Percentiles rank a stretch among this genome's conserved stretches.
Evolutionary conservation across 2,888 invertebrate genomes (phyloP).

Genomic region (Leucoma salicis): DNA sequence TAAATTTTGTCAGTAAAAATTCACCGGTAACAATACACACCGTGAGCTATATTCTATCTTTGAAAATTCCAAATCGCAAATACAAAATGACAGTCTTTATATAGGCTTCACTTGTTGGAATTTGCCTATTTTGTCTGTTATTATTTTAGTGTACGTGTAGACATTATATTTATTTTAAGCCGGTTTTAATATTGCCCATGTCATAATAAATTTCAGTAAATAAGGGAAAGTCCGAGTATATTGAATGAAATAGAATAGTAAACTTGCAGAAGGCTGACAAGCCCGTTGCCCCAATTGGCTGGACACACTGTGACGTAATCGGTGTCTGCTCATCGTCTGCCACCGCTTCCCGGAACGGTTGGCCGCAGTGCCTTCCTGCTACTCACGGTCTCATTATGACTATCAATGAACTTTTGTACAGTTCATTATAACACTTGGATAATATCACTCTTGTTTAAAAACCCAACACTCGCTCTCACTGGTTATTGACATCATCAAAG

Average conservation of each 20-base stretch:
- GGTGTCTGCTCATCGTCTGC: constrained; percentile 73
- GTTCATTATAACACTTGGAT: constrained; percentile 34
- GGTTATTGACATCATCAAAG: constrained; percentile 55
- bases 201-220: not conserved
- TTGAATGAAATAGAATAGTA: too few relatives aligned
- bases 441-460: constrained; percentile 33
- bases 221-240: not conserved
- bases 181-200: not conserved
- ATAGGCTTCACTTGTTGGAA: too few relatives aligned
- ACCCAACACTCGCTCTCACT: constrained; percentile 43
- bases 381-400: constrained; percentile 58
- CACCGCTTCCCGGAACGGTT: constrained; percentile 72
- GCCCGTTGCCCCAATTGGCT: constrained; percentile 66
- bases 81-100: too few relatives aligned
- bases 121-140: not conserved
- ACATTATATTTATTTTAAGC: not conserved
- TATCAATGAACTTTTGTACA: constrained; percentile 56
- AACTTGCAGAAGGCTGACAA: constrained; percentile 47
- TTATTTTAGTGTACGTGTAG: too few relatives aligned
- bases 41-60: too few relatives aligned
- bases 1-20: too few relatives aligned
- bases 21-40: too few relatives aligned
- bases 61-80: too few relatives aligned
- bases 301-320: constrained; percentile 64
- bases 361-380: constrained; percentile 65